A percentile compares a stretch with the other conserved stretches of the same genome.
Conservation (phyloP, 2,113 vertebrate species). For the Peromyscus leucopus region DNA sequence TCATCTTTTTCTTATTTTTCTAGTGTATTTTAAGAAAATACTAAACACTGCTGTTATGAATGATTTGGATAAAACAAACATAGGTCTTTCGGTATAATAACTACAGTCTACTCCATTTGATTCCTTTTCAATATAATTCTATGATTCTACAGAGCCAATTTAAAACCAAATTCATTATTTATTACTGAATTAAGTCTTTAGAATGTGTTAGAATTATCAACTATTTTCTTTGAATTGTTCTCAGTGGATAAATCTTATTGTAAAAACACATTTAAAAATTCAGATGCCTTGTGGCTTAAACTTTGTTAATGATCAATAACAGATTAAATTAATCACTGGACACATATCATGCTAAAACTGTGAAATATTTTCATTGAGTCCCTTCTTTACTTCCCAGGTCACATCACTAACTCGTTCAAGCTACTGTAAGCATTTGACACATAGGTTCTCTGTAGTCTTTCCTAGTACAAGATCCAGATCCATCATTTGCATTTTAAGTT, state of each 20-base stretch:
- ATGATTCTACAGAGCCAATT: not conserved
- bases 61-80: constrained; percentile 36
- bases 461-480: not conserved
- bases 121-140: constrained; percentile 16
- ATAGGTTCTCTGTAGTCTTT: not conserved
- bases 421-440: constrained; percentile 14
- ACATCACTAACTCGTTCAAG: not conserved
- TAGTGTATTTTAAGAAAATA: constrained; percentile 1
- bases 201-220: not conserved
- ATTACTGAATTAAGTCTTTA: constrained; percentile 13
- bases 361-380: constrained; percentile 40
- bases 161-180: not conserved
- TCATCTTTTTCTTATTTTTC: not conserved
- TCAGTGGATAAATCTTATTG: not conserved
- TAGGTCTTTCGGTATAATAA: not conserved
- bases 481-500: constrained; percentile 22
- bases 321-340: constrained; percentile 51
- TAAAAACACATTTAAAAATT: constrained; percentile 22
- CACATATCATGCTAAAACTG: constrained; percentile 39
- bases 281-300: constrained; percentile 28
- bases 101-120: not conserved
- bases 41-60: not conserved
- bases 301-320: not conserved
- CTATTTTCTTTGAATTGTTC: not conserved
- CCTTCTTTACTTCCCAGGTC: not conserved